These are phyloP conservation scores for Chlamydotis undulata DNA, from an alignment of 2,113 vertebrate species.

Conservation along the genomic window DNA sequence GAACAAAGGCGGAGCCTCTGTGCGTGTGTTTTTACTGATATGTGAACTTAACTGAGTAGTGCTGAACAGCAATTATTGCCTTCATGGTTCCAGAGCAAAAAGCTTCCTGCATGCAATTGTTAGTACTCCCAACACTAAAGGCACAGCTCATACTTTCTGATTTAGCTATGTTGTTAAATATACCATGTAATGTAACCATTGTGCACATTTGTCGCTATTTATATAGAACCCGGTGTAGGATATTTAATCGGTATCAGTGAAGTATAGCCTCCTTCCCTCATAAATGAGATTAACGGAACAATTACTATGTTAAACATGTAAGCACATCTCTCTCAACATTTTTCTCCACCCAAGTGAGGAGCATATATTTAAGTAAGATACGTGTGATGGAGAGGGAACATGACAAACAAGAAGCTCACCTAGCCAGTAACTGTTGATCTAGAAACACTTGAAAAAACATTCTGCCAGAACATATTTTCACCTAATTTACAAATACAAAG, in stretches of 20 bases:
- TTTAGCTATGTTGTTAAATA: slow-evolving; percentile 69
- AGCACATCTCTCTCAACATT: slow-evolving; percentile 10
- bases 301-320: slow-evolving; percentile 50
- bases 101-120: slow-evolving; percentile 47
- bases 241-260: slow-evolving; percentile 64
- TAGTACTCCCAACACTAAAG: slow-evolving; percentile 54
- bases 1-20: slow-evolving; percentile 37
- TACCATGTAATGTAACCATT: slow-evolving; percentile 68
- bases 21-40: slow-evolving; percentile 63
- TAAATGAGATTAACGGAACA: slow-evolving; percentile 65
- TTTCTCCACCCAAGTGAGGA: slow-evolving; percentile 39
- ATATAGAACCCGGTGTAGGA: slow-evolving; percentile 34
- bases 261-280: slow-evolving; percentile 44
- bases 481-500: not conserved
- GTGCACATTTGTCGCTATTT: slow-evolving; percentile 61
- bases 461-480: not conserved
- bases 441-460: not conserved
- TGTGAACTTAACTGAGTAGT: slow-evolving; percentile 60
- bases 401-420: not conserved
- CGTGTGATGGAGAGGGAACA: not conserved
- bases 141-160: slow-evolving; percentile 24
- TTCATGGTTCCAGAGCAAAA: slow-evolving; percentile 71
- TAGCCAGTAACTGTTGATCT: not conserved
- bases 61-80: slow-evolving; percentile 68
- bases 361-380: not conserved